Conservation (phyloP, 2,888 invertebrate species). For the Xestia sexstrigata region DNA sequence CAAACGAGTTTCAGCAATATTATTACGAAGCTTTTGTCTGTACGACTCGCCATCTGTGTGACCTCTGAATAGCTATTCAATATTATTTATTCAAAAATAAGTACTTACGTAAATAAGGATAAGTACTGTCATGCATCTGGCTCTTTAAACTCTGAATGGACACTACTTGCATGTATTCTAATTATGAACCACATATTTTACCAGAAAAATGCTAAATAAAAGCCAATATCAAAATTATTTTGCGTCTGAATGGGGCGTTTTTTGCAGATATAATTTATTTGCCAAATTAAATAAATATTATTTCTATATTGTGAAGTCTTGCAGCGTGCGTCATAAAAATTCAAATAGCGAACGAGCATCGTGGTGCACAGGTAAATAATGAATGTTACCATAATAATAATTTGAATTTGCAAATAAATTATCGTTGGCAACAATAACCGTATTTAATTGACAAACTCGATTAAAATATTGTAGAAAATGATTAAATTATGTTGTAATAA, state of each 20-base stretch:
- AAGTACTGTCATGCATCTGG: constrained; percentile 59
- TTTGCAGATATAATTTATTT: constrained; percentile 23
- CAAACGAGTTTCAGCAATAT: constrained; percentile 78
- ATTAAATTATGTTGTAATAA: constrained; percentile 37
- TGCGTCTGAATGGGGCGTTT: constrained; percentile 13
- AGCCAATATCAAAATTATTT: constrained; percentile 47
- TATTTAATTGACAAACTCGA: constrained; percentile 39
- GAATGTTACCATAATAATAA: constrained; percentile 28
- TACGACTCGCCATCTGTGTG: constrained; percentile 77
- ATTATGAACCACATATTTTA: constrained; percentile 55
- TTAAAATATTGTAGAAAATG: constrained; percentile 22
- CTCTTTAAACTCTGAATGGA: constrained; percentile 49
- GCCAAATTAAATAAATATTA: constrained; percentile 43
- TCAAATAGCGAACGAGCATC: constrained; percentile 48
- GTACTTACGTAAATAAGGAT: constrained; percentile 61
- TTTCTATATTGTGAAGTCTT: constrained; percentile 23
- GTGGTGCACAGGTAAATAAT: constrained; percentile 40
- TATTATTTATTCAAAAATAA: constrained; percentile 71
- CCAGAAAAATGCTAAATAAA: constrained; percentile 43
- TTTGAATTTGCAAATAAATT: constrained; percentile 26
- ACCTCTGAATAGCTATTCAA: constrained; percentile 83
- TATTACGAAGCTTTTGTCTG: constrained; percentile 81
- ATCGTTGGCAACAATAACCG: constrained; percentile 18
- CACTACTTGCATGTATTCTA: constrained; percentile 47
- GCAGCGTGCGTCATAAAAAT: constrained; percentile 48